Evolutionary conservation across 2,888 invertebrate genomes (phyloP), one percentile per base, ranked within the genome.

Genomic region (Neoaliturus tenellus): DNA sequence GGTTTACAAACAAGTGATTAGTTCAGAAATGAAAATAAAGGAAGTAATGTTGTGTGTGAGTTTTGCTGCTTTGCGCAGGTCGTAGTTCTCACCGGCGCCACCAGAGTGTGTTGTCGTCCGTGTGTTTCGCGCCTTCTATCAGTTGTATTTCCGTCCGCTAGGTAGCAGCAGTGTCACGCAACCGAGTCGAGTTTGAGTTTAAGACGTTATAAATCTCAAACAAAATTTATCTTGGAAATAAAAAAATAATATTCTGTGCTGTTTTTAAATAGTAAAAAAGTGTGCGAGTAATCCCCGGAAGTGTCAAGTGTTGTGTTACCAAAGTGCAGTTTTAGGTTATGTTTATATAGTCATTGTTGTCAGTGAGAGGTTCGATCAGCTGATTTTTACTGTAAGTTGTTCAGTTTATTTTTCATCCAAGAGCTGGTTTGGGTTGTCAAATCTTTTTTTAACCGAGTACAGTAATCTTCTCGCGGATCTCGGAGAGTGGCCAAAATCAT

Each of bases 111-210:
- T n/a, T 44, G 48, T 17, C 55, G 51, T 25, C 55, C 23, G 35
- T 33, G 35, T 44, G 44, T 39, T 39, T 44, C 20, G 39, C 41
- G 48, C 48, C 48, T 25, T 5, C 39, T 14, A 75, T 75, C 78
- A 78, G 78, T 78, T 78, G 78, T 28, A 20, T 51, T 78, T 78
- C 78, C 35, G 51, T 25, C 78, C 78, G 78, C 78, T 55, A 78
- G 78, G 33, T 35, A 78, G 78, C 78, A 78, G 55, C 35, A 75
- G 73, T 44, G 73, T 44, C 12, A 6, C 73, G 44, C 3, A 69
- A 69, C 25, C 39, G 23, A 75, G 23, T 44, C 51, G 51, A 8
- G n/a, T 10, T 51, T 3, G 23, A 23, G 48, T 48, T 51, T 51
- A 51, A 51, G 23, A 51, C 20, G 20, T 23, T 51, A 51, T 51